Evolutionary conservation across 92 coral and sea anemone genomes (phyloP).

Genomic region (Phenganax marumi): DNA sequence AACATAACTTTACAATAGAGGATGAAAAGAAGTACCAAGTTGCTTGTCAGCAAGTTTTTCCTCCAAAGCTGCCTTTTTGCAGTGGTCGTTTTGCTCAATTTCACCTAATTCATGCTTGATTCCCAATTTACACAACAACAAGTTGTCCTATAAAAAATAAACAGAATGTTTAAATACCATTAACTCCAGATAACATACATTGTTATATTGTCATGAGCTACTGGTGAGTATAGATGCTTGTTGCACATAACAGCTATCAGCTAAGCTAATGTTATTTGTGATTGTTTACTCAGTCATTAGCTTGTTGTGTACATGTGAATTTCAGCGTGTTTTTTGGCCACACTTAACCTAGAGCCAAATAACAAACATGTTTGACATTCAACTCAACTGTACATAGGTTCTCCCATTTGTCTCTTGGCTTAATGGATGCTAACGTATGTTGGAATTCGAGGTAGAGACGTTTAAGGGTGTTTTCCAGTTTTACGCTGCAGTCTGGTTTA

Average conservation of each 20-base stretch:
- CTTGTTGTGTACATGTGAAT: no score
- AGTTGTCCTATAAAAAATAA: constrained; percentile 63
- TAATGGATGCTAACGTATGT: neutral
- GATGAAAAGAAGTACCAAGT: constrained; percentile 50
- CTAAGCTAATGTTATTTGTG: no score
- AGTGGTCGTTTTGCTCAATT: constrained; percentile 71
- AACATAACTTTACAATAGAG: neutral
- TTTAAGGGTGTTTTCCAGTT: neutral
- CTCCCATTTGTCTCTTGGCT: constrained; percentile 38
- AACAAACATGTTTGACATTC: no score
- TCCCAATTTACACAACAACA: constrained; percentile 83
- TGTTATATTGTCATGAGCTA: neutral
- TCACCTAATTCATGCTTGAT: constrained; percentile 83
- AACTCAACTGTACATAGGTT: no score
- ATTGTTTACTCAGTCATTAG: no score
- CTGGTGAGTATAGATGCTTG: no score
- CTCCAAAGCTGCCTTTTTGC: constrained; percentile 73
- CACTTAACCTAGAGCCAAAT: no score
- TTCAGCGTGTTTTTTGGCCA: no score
- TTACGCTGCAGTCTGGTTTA: constrained; percentile 25
- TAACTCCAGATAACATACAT: no score
- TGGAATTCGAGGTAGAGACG: constrained; percentile 1
- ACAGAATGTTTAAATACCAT: no score
- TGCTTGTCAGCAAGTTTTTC: constrained; percentile 66
- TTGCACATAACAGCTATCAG: no score